phyloP scores from a whole-genome alignment of 2,797 vertebrate genomes.

The Hapalemur alaotrensis region DNA sequence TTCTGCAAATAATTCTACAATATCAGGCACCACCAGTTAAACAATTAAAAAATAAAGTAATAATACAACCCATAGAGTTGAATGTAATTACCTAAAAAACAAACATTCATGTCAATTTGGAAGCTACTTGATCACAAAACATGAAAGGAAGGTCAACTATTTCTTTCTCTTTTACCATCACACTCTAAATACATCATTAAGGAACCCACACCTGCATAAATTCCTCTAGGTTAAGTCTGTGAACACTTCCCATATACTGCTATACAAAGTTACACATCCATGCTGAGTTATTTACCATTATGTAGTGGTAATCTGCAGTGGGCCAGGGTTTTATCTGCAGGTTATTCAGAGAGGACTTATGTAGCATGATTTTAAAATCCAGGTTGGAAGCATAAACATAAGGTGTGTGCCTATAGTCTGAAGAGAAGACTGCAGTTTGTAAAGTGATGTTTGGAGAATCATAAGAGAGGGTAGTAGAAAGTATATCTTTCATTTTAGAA shows the following conservation, averaged over 20 bases:
- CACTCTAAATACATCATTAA: constrained; percentile 89
- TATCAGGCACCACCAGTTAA: constrained; percentile 89
- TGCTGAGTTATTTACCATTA: constrained; percentile 83
- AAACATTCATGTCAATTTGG: constrained; percentile 87
- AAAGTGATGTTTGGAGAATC: constrained; percentile 80
- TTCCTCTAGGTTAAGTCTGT: constrained; percentile 79
- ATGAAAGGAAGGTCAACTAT: constrained; percentile 88
- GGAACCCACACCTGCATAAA: constrained; percentile 87
- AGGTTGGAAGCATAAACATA: constrained; percentile 83
- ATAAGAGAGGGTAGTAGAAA: constrained; percentile 79
- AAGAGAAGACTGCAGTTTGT: constrained; percentile 79
- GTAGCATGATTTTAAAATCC: constrained; percentile 84
- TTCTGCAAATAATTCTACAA: constrained; percentile 76
- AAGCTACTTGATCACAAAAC: constrained; percentile 93
- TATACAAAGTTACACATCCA: constrained; percentile 85
- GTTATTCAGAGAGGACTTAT: constrained; percentile 81
- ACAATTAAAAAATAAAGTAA: constrained; percentile 77
- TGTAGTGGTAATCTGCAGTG: constrained; percentile 81
- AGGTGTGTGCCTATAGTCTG: constrained; percentile 75
- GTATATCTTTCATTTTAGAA: constrained; percentile 84
- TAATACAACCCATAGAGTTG: constrained; percentile 81
- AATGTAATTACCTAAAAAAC: constrained; percentile 86
- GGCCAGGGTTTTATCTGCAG: constrained; percentile 79
- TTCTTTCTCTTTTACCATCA: constrained; percentile 87
- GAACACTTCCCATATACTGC: constrained; percentile 81